Evolutionary conservation across 2,797 vertebrate genomes (phyloP).

Genomic region (Lepilemur ruficaudatus): DNA sequence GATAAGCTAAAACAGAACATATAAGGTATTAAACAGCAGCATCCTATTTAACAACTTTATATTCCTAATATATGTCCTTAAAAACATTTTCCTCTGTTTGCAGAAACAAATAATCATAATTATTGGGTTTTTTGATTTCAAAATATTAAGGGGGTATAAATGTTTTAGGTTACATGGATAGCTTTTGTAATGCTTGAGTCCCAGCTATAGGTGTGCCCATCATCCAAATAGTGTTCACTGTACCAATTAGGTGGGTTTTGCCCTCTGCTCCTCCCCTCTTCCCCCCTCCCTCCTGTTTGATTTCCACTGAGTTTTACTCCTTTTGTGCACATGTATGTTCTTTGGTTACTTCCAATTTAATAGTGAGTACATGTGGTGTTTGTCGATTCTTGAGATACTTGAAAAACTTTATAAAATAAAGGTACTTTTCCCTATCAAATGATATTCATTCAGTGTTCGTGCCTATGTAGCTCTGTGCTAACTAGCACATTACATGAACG

Average conservation of each 20-base stretch:
- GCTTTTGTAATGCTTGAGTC: neutral
- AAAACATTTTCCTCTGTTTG: slow-evolving; percentile 8
- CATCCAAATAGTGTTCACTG: neutral
- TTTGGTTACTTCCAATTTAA: neutral
- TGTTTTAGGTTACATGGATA: neutral
- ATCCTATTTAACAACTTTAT: slow-evolving; percentile 13
- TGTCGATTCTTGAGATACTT: neutral
- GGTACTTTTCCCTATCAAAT: neutral
- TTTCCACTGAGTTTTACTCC: neutral
- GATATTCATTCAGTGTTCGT: neutral
- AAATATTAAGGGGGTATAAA: neutral
- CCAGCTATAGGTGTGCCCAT: neutral
- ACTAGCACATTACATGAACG: neutral
- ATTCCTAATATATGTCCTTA: neutral
- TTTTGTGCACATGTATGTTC: neutral
- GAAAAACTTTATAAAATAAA: slow-evolving; percentile 19
- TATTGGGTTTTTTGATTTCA: neutral
- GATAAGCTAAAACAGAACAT: slow-evolving; percentile 88
- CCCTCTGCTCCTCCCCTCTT: neutral
- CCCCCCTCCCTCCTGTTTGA: neutral
- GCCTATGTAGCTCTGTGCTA: neutral
- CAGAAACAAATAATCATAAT: neutral
- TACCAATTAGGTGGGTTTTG: neutral
- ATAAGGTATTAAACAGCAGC: slow-evolving; percentile 5
- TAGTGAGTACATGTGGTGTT: neutral